These are phyloP conservation scores for Stenodema calcarata DNA, from an alignment of 2,888 invertebrate species.

Conservation along the genomic window DNA sequence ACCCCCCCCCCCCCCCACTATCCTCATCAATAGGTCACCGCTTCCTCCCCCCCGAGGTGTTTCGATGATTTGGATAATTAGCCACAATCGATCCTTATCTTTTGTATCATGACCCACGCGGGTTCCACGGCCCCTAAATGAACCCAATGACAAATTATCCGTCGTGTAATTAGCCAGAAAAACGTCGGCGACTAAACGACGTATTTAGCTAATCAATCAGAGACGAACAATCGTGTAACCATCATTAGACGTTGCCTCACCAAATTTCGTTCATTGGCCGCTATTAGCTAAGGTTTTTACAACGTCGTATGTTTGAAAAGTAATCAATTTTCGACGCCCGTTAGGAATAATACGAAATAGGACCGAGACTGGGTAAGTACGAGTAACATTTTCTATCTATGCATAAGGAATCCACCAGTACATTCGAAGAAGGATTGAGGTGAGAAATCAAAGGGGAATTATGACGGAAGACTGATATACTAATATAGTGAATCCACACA, in stretches of 20 bases:
- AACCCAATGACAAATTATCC: neutral
- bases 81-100: neutral
- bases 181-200: neutral
- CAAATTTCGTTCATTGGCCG: neutral
- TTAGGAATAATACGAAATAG: too few relatives aligned
- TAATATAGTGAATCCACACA: too few relatives aligned
- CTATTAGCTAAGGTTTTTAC: neutral
- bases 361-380: too few relatives aligned
- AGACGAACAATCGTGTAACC: neutral
- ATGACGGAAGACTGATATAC: too few relatives aligned
- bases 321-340: too few relatives aligned
- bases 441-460: too few relatives aligned
- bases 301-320: too few relatives aligned
- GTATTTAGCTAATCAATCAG: neutral
- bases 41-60: neutral
- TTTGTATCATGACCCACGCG: neutral
- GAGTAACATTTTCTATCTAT: too few relatives aligned
- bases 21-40: too few relatives aligned
- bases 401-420: too few relatives aligned
- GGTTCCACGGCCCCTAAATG: neutral
- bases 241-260: neutral
- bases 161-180: neutral
- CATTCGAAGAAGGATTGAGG: too few relatives aligned
- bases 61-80: neutral
- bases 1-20: too few relatives aligned